Evolutionary conservation across 2,888 invertebrate species (phyloP), one percentile per base, ranked within the genome.

Genomic region (Mythimna pallens): DNA sequence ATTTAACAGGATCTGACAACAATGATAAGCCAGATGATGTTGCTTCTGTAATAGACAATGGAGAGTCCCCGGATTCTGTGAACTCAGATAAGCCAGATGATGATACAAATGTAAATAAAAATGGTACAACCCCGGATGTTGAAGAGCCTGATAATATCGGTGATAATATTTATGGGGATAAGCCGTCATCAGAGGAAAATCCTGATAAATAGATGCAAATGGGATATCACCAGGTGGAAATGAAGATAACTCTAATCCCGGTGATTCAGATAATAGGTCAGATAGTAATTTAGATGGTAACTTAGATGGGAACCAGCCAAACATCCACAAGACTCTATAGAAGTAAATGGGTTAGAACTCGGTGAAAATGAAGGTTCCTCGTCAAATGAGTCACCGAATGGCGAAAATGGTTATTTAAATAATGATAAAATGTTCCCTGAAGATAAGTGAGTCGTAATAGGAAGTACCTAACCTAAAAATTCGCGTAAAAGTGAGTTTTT

Each of bases 21-120:
- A 30, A 57, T 22, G 52, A 68, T 65, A 74, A 55, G 20, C 65
- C 65, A n/a, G 59, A 55, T 61, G 61, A 78, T 78, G 55, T 79
- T 2, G 25, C 25, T 22, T 34, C 58, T 25, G 34, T 50, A 54
- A 58, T 34, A 30, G 36, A n/a, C 58, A 25, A 36, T 30, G 63
- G 22, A 5, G 20, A 58, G 34, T 20, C 20, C 1, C 34, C 58
- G 1, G 34, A 34, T 58, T 34, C 58, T 58, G 58, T 20, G 34
- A 58, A 80, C 25, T 30, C 30, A 17, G 71, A 52, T 52, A 8
- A 54, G 22, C 78, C 58, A 20, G 63, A 40, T 64, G 72, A 71
- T 78, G 59, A 71, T 14, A 40, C 30, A n/a, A 50, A 69, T 30
- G 59, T 36, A 50, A 40, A 30, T 20, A 34, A n/a, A 63, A 43